These are phyloP conservation scores for Pipistrellus nathusii DNA, from an alignment of 2,797 vertebrate species.

Conservation along the genomic window DNA sequence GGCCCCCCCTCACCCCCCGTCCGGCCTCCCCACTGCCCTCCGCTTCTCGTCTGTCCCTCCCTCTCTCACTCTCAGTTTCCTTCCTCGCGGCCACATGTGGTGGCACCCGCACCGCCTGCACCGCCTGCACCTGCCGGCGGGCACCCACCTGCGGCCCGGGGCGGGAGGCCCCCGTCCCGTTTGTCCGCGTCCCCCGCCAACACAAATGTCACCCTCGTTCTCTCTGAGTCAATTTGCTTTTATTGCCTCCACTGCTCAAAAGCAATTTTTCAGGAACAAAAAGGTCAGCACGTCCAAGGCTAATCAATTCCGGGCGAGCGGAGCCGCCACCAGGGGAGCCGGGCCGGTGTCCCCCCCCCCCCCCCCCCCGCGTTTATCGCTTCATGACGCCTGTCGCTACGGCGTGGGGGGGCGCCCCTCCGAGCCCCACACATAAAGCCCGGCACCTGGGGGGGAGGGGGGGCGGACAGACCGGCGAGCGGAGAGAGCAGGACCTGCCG, in stretches of 20 bases:
- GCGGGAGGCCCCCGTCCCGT: constrained; percentile 31
- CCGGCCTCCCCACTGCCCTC: too few species aligned
- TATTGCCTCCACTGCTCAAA: constrained; percentile 73
- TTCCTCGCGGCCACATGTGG: background rate
- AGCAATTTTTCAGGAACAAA: constrained; percentile 79
- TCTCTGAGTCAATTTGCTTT: constrained; percentile 79
- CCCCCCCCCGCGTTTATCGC: constrained; percentile 65
- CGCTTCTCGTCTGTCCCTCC: background rate
- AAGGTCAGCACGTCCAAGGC: constrained; percentile 66
- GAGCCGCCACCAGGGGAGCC: constrained; percentile 26
- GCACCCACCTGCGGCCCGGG: too few species aligned
- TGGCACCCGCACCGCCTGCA: background rate
- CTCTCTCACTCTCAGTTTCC: background rate
- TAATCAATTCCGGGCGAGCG: constrained; percentile 61
- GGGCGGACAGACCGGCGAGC: background rate
- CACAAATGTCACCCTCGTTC: constrained; percentile 76
- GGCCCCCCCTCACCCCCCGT: background rate
- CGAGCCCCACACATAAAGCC: constrained; percentile 76
- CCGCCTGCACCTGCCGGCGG: background rate
- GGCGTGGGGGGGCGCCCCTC: constrained; percentile 58
- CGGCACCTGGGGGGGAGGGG: background rate
- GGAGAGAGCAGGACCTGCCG: background rate
- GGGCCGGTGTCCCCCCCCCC: background rate
- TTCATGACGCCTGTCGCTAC: constrained; percentile 69
- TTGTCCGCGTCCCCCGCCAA: constrained; percentile 27